Evolutionary conservation across 2,888 invertebrate species (phyloP).

Genomic region (Dryocosmus kuriphilus): DNA sequence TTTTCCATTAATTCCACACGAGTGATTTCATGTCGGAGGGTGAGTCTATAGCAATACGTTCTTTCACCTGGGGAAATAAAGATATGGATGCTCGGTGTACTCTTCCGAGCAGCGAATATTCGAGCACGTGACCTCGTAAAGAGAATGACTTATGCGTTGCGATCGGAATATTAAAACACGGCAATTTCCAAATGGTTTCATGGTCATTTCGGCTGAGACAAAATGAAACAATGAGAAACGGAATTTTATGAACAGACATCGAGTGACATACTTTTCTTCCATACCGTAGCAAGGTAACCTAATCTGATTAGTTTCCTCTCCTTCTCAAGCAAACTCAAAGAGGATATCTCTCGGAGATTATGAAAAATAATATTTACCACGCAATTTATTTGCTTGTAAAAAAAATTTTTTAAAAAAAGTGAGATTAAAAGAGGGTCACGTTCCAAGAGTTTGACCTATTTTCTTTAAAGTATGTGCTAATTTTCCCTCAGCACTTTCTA

Average conservation of each 20-base stretch:
- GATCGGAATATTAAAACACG: conserved; percentile 12
- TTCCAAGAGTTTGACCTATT: conserved; percentile 12
- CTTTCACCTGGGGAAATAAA: conserved; percentile 30
- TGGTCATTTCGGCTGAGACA: not conserved
- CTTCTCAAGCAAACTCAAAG: not conserved
- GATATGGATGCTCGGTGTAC: conserved; percentile 7
- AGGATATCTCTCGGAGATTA: conserved; percentile 15
- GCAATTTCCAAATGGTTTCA: conserved; percentile 21
- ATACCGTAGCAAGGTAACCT: not conserved
- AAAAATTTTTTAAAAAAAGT: not conserved
- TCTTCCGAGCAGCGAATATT: conserved; percentile 12
- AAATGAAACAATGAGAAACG: not conserved
- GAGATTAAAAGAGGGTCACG: not conserved
- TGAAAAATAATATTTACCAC: conserved; percentile 11
- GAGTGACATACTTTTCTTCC: conserved; percentile 23
- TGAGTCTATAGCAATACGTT: conserved; percentile 15
- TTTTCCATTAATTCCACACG: conserved; percentile 37
- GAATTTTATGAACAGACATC: conserved; percentile 6
- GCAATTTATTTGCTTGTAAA: conserved; percentile 16
- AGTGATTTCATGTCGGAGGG: conserved; percentile 22
- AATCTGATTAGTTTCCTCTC: conserved; percentile 29
- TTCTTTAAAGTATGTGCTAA: not conserved
- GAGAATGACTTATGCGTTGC: conserved; percentile 5
- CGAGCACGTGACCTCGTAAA: not conserved
- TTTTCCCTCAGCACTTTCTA: not conserved